Evolutionary conservation across 2,888 invertebrate species (phyloP).

Genomic region (Cephus nigrinus): DNA sequence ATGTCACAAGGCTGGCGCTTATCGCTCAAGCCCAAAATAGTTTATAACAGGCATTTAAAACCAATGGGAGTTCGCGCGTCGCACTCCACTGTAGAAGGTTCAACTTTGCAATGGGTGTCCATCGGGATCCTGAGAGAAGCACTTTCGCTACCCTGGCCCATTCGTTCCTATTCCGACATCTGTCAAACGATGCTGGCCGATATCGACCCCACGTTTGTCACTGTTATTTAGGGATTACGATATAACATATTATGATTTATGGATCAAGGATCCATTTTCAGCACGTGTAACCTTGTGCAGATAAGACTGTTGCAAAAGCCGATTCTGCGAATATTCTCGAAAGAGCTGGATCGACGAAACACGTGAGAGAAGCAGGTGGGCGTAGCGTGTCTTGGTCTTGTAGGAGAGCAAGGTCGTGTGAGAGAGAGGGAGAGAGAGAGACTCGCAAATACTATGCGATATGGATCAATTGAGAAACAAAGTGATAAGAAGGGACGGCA

Average conservation of each 20-base stretch:
- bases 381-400: background rate
- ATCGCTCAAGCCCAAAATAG: background rate
- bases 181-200: background rate
- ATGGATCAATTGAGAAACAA: background rate
- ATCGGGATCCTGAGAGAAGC: background rate
- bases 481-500: background rate
- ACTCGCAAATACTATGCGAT: background rate
- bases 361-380: background rate
- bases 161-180: background rate
- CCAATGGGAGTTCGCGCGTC: background rate
- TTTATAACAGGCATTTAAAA: background rate
- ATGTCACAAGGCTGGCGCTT: background rate
- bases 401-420: background rate
- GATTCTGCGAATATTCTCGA: background rate
- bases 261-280: background rate
- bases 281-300: background rate
- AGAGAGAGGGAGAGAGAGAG: background rate
- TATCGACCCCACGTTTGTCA: background rate
- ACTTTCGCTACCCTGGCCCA: background rate
- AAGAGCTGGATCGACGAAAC: background rate
- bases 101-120: background rate
- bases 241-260: background rate
- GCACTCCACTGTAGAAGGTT: no score
- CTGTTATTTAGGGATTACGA: no score
- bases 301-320: background rate